phyloP scores from a whole-genome alignment of 2,113 vertebrate species.

The Dryoscopus gambensis region DNA sequence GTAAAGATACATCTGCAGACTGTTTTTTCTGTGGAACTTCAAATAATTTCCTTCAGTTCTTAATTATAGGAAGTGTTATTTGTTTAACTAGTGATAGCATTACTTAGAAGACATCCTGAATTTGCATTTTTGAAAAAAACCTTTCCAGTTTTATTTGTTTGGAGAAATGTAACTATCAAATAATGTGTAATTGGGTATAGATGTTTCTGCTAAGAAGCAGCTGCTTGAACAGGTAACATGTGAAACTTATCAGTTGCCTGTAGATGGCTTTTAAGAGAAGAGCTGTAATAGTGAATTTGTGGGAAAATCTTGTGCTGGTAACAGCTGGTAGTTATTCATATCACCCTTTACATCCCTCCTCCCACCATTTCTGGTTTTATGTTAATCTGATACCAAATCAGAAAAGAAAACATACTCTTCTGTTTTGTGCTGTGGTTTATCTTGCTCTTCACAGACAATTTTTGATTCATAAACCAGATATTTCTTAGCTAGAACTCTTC shows the following conservation, averaged over 20 bases:
- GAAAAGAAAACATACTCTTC: background rate
- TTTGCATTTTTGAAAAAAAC: background rate
- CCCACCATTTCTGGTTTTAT: background rate
- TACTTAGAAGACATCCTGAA: background rate
- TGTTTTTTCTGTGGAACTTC: slow-evolving; percentile 54
- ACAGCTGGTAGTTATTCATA: background rate
- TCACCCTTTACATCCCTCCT: background rate
- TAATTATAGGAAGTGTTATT: background rate
- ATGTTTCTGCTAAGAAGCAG: background rate
- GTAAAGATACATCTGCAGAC: slow-evolving; percentile 53
- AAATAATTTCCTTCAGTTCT: slow-evolving; percentile 44
- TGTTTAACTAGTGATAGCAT: background rate
- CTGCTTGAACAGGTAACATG: background rate
- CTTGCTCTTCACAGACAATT: background rate
- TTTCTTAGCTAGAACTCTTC: background rate
- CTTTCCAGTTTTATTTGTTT: background rate
- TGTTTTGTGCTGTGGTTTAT: background rate
- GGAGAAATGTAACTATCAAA: background rate
- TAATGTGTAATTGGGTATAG: background rate
- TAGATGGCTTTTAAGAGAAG: background rate
- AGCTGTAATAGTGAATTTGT: background rate
- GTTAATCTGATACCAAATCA: background rate
- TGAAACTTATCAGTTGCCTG: background rate
- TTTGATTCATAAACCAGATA: background rate
- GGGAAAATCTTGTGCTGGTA: background rate